Percentiles rank a stretch among this genome's conserved stretches.
These are phyloP conservation scores for Oreonectes daqikongensis DNA, from an alignment of 2,797 vertebrate species.

Conservation along the genomic window DNA sequence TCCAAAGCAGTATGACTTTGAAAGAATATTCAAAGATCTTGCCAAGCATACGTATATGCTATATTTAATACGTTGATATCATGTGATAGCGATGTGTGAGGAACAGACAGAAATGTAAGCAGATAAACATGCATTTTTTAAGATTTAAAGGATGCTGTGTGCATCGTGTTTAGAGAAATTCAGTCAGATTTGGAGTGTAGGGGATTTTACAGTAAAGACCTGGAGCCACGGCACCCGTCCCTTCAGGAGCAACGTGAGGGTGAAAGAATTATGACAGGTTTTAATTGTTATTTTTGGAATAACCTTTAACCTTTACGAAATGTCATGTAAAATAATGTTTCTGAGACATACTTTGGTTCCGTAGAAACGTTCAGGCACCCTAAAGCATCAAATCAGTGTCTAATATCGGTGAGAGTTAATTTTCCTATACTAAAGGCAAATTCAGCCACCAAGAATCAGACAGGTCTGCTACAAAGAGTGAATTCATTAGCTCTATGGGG, in stretches of 20 bases:
- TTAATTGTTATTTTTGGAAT: background rate
- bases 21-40: background rate
- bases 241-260: background rate
- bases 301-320: background rate
- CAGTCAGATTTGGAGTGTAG: background rate
- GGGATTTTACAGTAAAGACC: no score
- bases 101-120: no score
- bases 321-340: background rate
- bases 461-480: conserved; percentile 41
- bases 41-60: background rate
- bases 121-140: background rate
- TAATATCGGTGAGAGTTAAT: conserved; percentile 27
- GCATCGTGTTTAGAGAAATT: background rate
- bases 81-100: background rate
- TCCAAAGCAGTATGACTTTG: background rate
- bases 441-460: conserved; percentile 29
- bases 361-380: conserved; percentile 8
- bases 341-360: conserved; percentile 7
- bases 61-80: background rate
- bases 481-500: conserved; percentile 45
- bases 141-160: no score
- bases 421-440: conserved; percentile 19
- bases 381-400: background rate
- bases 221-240: no score
- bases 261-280: background rate